Evolutionary conservation across 2,888 invertebrate species (phyloP), one percentile per base, ranked within the genome.

Genomic region (Hermaeophaga mercurialis): DNA sequence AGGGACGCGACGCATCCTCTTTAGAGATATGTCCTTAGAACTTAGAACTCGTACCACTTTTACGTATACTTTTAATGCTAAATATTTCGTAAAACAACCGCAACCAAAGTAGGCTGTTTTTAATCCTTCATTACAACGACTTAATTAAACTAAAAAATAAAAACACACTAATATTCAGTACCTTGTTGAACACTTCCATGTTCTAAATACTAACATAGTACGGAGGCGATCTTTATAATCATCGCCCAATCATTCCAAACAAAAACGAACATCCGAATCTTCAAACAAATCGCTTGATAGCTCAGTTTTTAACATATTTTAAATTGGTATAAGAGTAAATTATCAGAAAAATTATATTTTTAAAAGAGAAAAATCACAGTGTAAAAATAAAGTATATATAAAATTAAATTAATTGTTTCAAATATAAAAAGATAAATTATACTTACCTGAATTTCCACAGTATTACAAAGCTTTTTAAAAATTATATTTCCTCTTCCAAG

Each of bases 91-190:
- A 31, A 53, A 52, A 47, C 36, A 15, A 22, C 41, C 39, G 11
- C 43, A 43, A 52, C 43, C 50, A 43, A 52, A 43, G 28, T 52
- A 43, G 50, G 50, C 43, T 43, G 50, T 19, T 31, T 36, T 41
- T 50, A 33, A 47, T 47, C 9, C 19, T 24, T 43, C 39, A 22
- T 41, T 43, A 50, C 31, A 41, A 50, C 33, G 50, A 43, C 50
- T 52, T 43, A 52, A 33, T 6, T 46, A 33, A 50, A 52, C 18
- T n/a, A n/a, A 43, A 33, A 52, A 28, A 41, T 43, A 33, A 43
- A 39, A 52, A 52, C 31, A 56, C 59, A 47, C 47, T 50, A 52
- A 50, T 45, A 50, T 46, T 58, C 54, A 58, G 58, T 54, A 59
- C 58, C 54, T 52, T 50, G 50, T 49, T 24, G 47, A 54, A 59